phyloP scores from a whole-genome alignment of 1,140 invertebrate species.

The Subanguina moxae region DNA sequence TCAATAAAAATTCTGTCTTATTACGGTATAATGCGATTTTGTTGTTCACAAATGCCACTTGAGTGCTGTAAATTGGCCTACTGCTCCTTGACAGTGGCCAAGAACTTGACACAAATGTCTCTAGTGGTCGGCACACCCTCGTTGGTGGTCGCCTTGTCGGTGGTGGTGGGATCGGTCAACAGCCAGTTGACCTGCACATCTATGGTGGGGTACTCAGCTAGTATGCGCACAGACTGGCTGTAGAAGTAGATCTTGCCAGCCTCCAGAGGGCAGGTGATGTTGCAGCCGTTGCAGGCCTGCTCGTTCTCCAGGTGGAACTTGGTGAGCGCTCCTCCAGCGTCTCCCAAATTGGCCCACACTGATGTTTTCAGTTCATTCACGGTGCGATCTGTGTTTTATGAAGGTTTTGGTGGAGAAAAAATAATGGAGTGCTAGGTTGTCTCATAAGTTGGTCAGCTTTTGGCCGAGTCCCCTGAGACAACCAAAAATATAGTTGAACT shows the following conservation, averaged over 20 bases:
- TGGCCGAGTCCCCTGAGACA: no score
- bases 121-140: constrained; percentile 8
- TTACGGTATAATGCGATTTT: no score
- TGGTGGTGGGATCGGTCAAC: constrained; percentile 4
- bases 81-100: constrained; percentile 27
- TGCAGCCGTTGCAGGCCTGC: constrained; percentile 28
- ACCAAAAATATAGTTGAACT: neutral
- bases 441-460: no score
- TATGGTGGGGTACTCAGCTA: constrained; percentile 9
- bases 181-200: constrained; percentile 28
- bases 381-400: constrained; percentile 28
- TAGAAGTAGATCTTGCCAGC: constrained; percentile 36
- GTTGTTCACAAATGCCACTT: neutral
- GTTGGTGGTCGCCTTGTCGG: neutral
- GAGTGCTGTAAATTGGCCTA: neutral
- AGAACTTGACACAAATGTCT: constrained; percentile 30
- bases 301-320: constrained; percentile 40
- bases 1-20: no score
- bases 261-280: constrained; percentile 40
- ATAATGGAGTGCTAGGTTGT: neutral
- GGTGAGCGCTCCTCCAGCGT: constrained; percentile 25
- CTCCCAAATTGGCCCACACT: constrained; percentile 32
- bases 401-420: neutral
- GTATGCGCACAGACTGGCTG: constrained; percentile 31
- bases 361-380: constrained; percentile 31